Percentiles rank a stretch among this genome's conserved stretches.
phyloP scores from a whole-genome alignment of 2,888 invertebrate species.

The Chrysolina haemoptera region DNA sequence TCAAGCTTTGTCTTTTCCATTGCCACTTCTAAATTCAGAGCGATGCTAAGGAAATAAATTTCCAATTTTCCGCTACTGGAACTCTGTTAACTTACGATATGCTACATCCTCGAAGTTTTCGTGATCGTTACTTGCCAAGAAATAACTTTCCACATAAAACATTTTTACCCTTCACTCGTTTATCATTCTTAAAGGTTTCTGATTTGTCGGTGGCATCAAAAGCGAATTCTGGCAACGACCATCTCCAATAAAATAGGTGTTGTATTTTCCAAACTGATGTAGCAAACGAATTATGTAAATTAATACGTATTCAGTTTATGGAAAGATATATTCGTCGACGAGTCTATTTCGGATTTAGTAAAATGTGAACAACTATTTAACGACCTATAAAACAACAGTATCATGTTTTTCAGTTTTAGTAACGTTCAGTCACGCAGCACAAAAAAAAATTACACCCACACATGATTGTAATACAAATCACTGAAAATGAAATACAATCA shows the following conservation, averaged over 20 bases:
- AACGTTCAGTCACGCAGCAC: no score
- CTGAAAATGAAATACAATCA: no score
- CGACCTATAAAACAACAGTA: background rate
- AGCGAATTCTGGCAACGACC: slow-evolving; percentile 6
- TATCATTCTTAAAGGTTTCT: slow-evolving; percentile 34
- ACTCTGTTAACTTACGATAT: slow-evolving; percentile 40
- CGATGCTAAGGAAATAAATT: slow-evolving; percentile 35
- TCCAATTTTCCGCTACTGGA: slow-evolving; percentile 30
- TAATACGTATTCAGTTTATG: background rate
- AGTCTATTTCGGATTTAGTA: background rate
- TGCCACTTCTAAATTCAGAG: slow-evolving; percentile 34
- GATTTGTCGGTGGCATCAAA: slow-evolving; percentile 9
- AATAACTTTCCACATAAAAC: slow-evolving; percentile 37
- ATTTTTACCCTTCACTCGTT: slow-evolving; percentile 32
- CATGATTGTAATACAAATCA: no score
- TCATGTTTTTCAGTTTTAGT: background rate
- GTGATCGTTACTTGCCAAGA: slow-evolving; percentile 34
- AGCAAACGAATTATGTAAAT: slow-evolving; percentile 16
- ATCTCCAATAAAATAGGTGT: slow-evolving; percentile 8
- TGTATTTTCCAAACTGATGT: background rate
- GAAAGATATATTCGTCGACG: background rate
- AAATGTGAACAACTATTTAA: slow-evolving; percentile 1
- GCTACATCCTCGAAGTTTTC: slow-evolving; percentile 34
- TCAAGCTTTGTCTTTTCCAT: background rate
- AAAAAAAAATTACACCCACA: no score